phyloP scores from a whole-genome alignment of 1,140 invertebrate genomes.

The Drosophila varians region DNA sequence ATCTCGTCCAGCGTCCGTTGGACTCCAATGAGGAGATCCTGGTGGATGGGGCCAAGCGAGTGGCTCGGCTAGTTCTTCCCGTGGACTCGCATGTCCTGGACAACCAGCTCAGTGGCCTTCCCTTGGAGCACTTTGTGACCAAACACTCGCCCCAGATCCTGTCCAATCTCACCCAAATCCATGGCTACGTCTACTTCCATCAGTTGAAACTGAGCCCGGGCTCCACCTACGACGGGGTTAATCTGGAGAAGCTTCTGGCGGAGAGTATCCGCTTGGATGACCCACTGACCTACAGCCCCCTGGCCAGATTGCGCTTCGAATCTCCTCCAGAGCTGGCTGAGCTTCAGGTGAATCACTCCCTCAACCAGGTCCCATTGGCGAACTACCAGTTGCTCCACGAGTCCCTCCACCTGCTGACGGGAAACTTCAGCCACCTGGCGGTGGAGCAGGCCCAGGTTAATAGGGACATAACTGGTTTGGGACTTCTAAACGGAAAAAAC shows the following conservation, averaged over 20 bases:
- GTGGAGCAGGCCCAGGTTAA: constrained; percentile 42
- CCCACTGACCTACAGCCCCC: neutral
- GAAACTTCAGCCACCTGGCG: constrained; percentile 35
- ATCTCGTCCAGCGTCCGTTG: constrained; percentile 73
- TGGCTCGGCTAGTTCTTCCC: constrained; percentile 72
- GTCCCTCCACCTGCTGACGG: constrained; percentile 43
- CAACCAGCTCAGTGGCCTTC: constrained; percentile 79
- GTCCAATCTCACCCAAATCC: constrained; percentile 58
- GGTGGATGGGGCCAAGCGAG: constrained; percentile 82
- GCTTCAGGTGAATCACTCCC: constrained; percentile 23
- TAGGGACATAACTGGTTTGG: constrained; percentile 45
- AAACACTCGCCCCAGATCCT: constrained; percentile 83
- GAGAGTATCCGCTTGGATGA: constrained; percentile 73
- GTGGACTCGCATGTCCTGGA: constrained; percentile 59
- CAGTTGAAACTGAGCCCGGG: constrained; percentile 58
- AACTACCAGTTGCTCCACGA: constrained; percentile 61
- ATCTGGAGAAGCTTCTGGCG: constrained; percentile 77
- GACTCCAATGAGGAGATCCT: constrained; percentile 58
- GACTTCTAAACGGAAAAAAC: constrained; percentile 36
- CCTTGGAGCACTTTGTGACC: constrained; percentile 82
- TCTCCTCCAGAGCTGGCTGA: constrained; percentile 8
- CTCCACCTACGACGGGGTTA: constrained; percentile 77
- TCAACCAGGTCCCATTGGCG: constrained; percentile 52
- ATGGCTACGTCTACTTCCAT: constrained; percentile 83
- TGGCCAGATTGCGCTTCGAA: constrained; percentile 42